Conservation (phyloP, 2,113 vertebrate species). For the Megaceryle maxima region DNA sequence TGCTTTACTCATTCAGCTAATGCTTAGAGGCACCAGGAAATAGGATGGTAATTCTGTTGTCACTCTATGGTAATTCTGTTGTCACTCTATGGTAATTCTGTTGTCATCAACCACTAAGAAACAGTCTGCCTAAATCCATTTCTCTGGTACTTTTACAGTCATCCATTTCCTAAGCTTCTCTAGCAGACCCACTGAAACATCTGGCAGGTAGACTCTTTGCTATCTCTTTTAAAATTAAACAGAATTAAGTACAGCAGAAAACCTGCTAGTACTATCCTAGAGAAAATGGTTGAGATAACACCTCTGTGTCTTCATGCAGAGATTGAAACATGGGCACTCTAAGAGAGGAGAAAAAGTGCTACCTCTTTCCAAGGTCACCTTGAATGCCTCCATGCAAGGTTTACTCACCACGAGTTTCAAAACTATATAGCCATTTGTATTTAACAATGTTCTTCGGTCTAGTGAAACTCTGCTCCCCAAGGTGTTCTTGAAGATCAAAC, state of each 20-base stretch:
- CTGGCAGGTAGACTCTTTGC: background rate
- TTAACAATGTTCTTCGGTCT: background rate
- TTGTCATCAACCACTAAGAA: background rate
- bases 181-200: background rate
- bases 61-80: background rate
- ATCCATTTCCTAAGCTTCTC: background rate
- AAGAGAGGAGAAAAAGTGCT: background rate
- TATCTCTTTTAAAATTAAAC: background rate
- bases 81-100: background rate
- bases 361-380: background rate
- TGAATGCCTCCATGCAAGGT: background rate
- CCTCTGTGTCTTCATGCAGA: background rate
- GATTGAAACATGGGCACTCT: background rate
- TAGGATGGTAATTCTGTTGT: background rate
- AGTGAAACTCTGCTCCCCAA: background rate
- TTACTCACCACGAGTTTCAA: background rate
- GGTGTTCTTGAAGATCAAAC: background rate
- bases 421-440: background rate
- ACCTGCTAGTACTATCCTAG: background rate
- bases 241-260: background rate
- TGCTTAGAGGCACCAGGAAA: background rate
- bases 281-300: background rate
- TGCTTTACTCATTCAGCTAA: background rate
- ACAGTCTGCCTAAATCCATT: background rate
- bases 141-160: background rate